Base-by-base conservation (phyloP, 1,140 invertebrate genomes). In the Lethocerus indicus region DNA sequence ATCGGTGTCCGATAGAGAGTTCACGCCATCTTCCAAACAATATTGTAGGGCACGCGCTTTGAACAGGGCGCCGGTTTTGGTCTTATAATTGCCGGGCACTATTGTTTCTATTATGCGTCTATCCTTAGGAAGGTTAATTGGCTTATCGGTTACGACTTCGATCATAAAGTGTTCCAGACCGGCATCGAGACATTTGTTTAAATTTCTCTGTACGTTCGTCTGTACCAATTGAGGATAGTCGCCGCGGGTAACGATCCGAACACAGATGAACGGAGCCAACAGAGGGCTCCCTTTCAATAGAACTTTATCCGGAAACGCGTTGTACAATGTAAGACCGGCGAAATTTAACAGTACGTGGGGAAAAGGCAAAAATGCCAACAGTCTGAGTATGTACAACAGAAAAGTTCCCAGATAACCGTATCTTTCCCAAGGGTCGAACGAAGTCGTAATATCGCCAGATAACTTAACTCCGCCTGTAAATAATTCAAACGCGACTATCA, bases 111-210 rank as follows among this genome's bases (percentile, higher is more conserved):
- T 68, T 9, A 76, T 62, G 3, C 85, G 71, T 50, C 82, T 71
- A 46, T 79, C 72, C 60, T 87, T 78, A 1, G 79, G 67, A 28
- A 91, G 63, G 55, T 82, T 76, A 23, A 94, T 71, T 2, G 76
- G 71, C 66, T 90, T 93, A 62, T 98, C 94, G 12, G 90, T 94
- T 0, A 97, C 93, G 20, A 98, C 90, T 74, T 98, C 92, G 57
- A 98, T 85, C 51, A 96, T 78, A 61, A 95, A 98, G 64, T 97
- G 95, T 64, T 96, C 89, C 35, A 98, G 66, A 5, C 92, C 92
- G 4, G 87, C 81, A 60, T 89, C 81, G 44, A 81, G 67, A 61
- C 93, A 97, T 40, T 79, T 83, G 56, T 87, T 82, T 64, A 96
- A 77, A 64, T 98, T 98, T 50, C 83, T 73, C 28, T 71, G 68